Evolutionary conservation across 1,140 invertebrate species (phyloP).

Genomic region (Drosophila bocki): DNA sequence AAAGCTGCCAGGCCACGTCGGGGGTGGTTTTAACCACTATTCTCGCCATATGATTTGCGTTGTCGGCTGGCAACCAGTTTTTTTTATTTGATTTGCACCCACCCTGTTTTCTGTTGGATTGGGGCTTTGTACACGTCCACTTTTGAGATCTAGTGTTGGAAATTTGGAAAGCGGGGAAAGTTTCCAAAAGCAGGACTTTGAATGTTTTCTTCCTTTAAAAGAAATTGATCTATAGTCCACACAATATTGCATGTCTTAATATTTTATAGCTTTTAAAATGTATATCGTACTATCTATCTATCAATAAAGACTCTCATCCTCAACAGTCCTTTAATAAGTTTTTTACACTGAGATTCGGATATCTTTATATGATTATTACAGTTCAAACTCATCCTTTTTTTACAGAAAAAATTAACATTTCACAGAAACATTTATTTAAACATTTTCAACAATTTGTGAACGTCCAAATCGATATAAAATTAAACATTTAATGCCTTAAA

Average conservation of each 20-base stretch:
- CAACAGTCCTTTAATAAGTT: no score
- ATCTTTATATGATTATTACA: no score
- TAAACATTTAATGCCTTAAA: not conserved
- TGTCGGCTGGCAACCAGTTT: conserved; percentile 32
- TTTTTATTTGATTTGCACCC: conserved; percentile 7
- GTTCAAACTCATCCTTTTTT: no score
- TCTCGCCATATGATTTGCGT: conserved; percentile 40
- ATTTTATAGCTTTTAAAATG: no score
- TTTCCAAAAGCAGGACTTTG: not conserved
- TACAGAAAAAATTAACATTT: no score
- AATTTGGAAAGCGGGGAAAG: not conserved
- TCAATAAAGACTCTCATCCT: no score
- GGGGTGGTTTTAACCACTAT: conserved; percentile 49
- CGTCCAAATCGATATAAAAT: not conserved
- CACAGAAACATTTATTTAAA: not conserved
- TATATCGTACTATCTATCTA: no score
- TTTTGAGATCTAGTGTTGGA: conserved; percentile 2
- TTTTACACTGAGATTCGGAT: no score
- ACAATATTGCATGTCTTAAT: no score
- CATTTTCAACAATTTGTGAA: not conserved
- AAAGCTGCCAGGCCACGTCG: conserved; percentile 43
- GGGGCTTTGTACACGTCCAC: conserved; percentile 1
- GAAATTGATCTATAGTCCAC: no score
- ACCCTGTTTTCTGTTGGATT: conserved; percentile 11
- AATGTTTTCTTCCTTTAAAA: not conserved